Base-by-base conservation (phyloP, 2,888 invertebrate genomes). In the Brenthis hecate region DNA sequence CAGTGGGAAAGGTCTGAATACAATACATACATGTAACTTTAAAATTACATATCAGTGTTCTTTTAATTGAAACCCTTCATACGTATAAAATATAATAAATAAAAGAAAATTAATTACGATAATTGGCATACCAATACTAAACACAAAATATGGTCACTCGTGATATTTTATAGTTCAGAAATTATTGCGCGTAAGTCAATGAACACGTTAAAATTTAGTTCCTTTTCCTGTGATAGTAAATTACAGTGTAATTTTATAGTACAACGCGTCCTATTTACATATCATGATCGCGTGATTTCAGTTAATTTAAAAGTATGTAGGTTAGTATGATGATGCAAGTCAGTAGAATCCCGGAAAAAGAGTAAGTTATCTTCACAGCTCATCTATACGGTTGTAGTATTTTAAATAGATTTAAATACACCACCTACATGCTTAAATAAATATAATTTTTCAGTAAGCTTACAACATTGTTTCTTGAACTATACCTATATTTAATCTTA, bases 281-380 rank as follows among this genome's bases (percentile, higher is more conserved):
- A 43, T 50, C 13, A 32, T 60, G 62, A 19, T 62, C 53, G 62
- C 62, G 62, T 62, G 62, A 62, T 62, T 23, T 43, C 19, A 54
- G 13, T 36, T 8, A 54, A 43, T 62, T 43, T 62, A 53, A 43
- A 36, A 50, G n/a, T 60, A 62, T 43, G 62, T 62, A 11, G 62
- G 62, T 62, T 62, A 62, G 62, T 62, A 16, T 62, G 51, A 53
- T 62, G 62, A 62, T 62, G 62, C 53, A 62, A 62, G 62, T 19
- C 36, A 62, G 11, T 62, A 62, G 51, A 62, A 62, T 19, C 62
- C 62, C 62, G 62, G 62, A 62, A 62, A 4, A 53, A 53, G 13
- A 61, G 3, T 16, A 16, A 19, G 51, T 16, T 62, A 60, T 60
- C 60, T 50, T 50, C 32, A 50, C 32, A 50, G n/a, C 11, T 28